Base-by-base conservation (phyloP, 2,888 invertebrate species). In the Drosophila birchii region DNA sequence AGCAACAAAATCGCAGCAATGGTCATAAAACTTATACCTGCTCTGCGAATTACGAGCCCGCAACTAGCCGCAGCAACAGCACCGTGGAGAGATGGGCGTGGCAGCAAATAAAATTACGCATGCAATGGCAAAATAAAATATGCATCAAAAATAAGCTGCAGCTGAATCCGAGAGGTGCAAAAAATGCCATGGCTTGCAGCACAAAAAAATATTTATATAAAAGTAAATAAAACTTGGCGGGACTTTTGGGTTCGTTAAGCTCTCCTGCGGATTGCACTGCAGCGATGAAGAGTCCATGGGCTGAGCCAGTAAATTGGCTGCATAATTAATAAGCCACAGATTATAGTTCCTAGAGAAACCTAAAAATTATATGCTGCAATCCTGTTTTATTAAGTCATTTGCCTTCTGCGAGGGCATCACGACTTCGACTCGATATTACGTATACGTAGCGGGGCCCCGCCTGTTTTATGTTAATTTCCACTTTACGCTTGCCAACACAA, bases 91-190 rank as follows among this genome's bases (percentile, higher is more conserved):
- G 16, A 44, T 53, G 20, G 55, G 53, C 59, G 78, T 55, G 78
- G 59, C 72, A 55, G 81, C 77, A 84, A 86, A 81, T 84, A 86
- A 81, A 84, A 84, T 84, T 84, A 84, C 84, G 87, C 87, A 85
- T 85, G 86, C 84, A 87, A 87, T 78, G 86, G 82, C 79, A 66
- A 81, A 87, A 82, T 85, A 82, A 85, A 85, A 85, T 85, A 85
- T 85, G 82, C 87, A 85, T 85, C 80, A 74, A 85, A 85, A 79
- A 87, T 87, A 87, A 82, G 86, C 80, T 85, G 86, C 84, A 73
- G 84, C 79, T 75, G 76, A 84, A 82, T 82, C 85, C 76, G 82
- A 49, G 62, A 61, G 59, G 68, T 68, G 68, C 57, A 34, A 66
- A 73, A 75, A 43, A 61, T 66, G 73, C 51, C 55, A 59, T 61